Evolutionary conservation across 1,140 invertebrate genomes (phyloP).

Genomic region (Solen grandis): DNA sequence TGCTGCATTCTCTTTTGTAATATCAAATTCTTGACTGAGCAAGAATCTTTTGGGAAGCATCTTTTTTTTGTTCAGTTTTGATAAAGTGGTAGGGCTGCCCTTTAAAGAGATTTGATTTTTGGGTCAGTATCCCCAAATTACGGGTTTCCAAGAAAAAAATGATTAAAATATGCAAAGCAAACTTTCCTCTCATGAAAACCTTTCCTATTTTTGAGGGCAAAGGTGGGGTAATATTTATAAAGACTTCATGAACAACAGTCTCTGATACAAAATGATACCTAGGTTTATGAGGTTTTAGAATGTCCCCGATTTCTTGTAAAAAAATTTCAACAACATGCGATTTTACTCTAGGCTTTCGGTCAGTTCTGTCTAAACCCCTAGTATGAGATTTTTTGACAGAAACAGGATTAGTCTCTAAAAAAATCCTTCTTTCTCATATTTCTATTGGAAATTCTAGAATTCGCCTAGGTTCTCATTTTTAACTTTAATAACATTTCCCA

Average conservation of each 20-base stretch:
- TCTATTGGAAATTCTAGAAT: neutral
- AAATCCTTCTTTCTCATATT: constrained; percentile 42
- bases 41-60: neutral
- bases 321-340: neutral
- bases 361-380: neutral
- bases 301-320: neutral
- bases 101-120: constrained; percentile 22
- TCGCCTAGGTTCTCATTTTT: neutral
- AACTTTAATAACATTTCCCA: neutral
- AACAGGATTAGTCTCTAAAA: too few species aligned
- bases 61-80: constrained; percentile 16
- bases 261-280: neutral
- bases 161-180: constrained; percentile 20
- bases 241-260: neutral
- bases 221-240: constrained; percentile 11
- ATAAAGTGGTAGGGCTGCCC: constrained; percentile 3
- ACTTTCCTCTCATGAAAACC: neutral
- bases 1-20: neutral
- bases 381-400: constrained; percentile 18
- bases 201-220: constrained; percentile 5
- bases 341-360: neutral
- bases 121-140: constrained; percentile 25
- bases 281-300: neutral
- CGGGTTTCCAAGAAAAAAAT: constrained; percentile 5
- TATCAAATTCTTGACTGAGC: neutral